Evolutionary conservation across 2,888 invertebrate genomes (phyloP).

Genomic region (Dysmachus trigonus): DNA sequence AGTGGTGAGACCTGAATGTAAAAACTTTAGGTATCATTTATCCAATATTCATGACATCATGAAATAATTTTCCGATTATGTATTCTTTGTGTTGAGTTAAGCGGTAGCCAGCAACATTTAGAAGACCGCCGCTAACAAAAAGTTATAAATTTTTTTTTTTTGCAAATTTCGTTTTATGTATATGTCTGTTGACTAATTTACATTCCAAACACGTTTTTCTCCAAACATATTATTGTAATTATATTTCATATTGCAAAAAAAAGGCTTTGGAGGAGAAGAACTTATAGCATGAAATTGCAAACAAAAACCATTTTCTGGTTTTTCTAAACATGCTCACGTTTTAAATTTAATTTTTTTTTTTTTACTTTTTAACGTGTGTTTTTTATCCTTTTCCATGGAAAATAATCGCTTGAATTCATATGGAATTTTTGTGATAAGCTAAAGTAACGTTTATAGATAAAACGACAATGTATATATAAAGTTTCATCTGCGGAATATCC

Average conservation of each 20-base stretch:
- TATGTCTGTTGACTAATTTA: background rate
- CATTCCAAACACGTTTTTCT: background rate
- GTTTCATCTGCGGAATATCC: no score
- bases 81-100: background rate
- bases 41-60: conserved; percentile 18
- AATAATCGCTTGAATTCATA: background rate
- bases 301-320: background rate
- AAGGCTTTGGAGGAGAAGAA: background rate
- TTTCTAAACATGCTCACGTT: background rate
- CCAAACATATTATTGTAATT: background rate
- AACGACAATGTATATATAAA: background rate
- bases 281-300: background rate
- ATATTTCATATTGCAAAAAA: background rate
- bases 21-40: background rate
- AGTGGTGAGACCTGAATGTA: background rate
- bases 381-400: background rate
- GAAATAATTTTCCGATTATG: background rate
- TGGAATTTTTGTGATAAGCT: background rate
- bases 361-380: no score
- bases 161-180: background rate
- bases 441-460: background rate
- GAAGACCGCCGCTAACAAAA: background rate
- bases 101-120: background rate
- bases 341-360: no score
- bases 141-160: background rate